Base-by-base conservation (phyloP, 1,140 invertebrate genomes). In the Caerostris extrusa region DNA sequence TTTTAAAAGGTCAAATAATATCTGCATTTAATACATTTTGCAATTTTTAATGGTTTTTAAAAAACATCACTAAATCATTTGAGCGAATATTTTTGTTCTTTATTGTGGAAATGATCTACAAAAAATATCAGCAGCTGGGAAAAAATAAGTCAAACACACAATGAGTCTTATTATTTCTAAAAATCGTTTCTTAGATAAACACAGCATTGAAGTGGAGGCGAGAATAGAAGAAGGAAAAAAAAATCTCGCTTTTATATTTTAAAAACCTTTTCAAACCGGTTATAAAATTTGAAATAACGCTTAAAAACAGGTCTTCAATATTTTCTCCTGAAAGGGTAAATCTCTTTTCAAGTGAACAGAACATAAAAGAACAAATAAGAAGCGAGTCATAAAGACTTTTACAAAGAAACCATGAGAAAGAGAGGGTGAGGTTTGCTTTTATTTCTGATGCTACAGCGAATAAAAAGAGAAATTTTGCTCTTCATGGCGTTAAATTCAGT, bases 391-490 rank as follows among this genome's bases (percentile, higher is more conserved):
- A 71, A 50, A 71, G 34, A 50, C 69, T 6, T 71, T 34, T 34
- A 71, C 19, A 71, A 71, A 71, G 19, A 34, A 71, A 71, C 5
- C 69, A 19, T 50, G 19, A 19, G 19, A 71, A 3, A n/a, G 7
- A 34, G n/a, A 71, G 50, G 34, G 50, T 4, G 34, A 19, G n/a
- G 19, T 71, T 71, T 50, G 69, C 69, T 71, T 71, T 71, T 71
- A 10, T 34, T 71, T 71, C 19, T 34, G 10, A 34, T n/a, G 69
- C 19, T 8, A 19, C n/a, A 8, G 7, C n/a, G 19, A 50, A 71
- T 71, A 71, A 71, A n/a, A 71, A 71, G 69, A 19, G 69, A 71
- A 71, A 50, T 71, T 71, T 71, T 71, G 69, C 69, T 19, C 19
- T 71, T 71, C 7, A 71, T 71, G 69, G 34, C n/a, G 19, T 34